Percentiles rank a stretch among this genome's conserved stretches.
Conservation (phyloP, 2,797 vertebrate genomes). For the Pseudochromis fuscus region DNA sequence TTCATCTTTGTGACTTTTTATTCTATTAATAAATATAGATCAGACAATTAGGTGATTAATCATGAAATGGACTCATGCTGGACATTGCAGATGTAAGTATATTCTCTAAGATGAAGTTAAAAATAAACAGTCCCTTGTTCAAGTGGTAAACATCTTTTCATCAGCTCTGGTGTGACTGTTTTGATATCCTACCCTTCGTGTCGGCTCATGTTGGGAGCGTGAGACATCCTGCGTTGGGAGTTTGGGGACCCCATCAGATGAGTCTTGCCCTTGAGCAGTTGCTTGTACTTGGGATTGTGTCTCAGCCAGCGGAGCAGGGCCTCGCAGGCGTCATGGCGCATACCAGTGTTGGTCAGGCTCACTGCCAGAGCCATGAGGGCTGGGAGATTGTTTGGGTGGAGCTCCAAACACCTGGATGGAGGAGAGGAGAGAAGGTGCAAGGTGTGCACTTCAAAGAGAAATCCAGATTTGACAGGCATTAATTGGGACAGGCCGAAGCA, state of each 20-base stretch:
- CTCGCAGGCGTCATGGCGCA: constrained; percentile 94
- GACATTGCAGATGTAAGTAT: no score
- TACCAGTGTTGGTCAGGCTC: constrained; percentile 96
- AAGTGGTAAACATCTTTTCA: no score
- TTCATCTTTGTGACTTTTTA: no score
- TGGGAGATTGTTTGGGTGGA: constrained; percentile 95
- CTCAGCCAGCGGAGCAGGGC: constrained; percentile 93
- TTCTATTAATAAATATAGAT: no score
- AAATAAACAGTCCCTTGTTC: no score
- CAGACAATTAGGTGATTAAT: not conserved
- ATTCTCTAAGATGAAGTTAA: no score
- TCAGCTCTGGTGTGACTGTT: not conserved
- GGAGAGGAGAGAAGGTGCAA: constrained; percentile 45
- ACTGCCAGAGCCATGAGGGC: constrained; percentile 97
- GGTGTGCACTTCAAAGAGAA: constrained; percentile 76
- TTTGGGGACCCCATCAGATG: constrained; percentile 87
- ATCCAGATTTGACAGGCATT: constrained; percentile 70
- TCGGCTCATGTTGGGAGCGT: constrained; percentile 73
- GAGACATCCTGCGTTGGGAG: constrained; percentile 89
- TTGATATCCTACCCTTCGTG: constrained; percentile 70
- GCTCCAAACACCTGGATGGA: constrained; percentile 92
- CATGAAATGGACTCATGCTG: no score
- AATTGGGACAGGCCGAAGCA: constrained; percentile 74
- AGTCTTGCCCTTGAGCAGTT: constrained; percentile 89
- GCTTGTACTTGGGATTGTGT: constrained; percentile 96